Conservation (phyloP, 2,888 invertebrate genomes). For the Diaperis boleti region DNA sequence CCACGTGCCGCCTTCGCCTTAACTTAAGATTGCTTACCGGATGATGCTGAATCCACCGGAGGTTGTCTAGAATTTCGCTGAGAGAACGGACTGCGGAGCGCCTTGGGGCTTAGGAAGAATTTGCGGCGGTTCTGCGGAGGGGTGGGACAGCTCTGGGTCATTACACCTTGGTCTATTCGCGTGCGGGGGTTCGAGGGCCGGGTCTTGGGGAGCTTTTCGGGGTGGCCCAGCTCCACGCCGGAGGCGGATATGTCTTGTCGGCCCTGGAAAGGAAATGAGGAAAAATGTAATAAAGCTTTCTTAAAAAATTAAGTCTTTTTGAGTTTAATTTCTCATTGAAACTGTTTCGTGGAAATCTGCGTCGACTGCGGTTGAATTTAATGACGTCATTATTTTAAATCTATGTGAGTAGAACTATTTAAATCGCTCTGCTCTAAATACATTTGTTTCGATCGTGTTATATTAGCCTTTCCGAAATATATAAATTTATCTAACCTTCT, state of each 20-base stretch:
- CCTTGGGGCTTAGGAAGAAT: constrained; percentile 86
- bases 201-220: constrained; percentile 72
- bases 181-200: constrained; percentile 68
- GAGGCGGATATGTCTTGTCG: constrained; percentile 55
- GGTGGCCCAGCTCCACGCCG: constrained; percentile 64
- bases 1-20: constrained; percentile 44
- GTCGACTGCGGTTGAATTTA: too few species aligned
- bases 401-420: too few species aligned
- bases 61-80: constrained; percentile 66
- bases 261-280: constrained; percentile 46
- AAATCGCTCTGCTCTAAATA: too few species aligned
- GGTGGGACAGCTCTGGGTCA: constrained; percentile 84
- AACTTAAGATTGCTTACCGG: constrained; percentile 68
- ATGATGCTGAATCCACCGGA: constrained; percentile 75
- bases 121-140: constrained; percentile 82
- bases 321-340: too few species aligned
- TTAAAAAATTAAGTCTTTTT: too few species aligned
- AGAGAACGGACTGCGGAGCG: constrained; percentile 82
- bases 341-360: too few species aligned
- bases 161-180: constrained; percentile 66
- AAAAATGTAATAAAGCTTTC: too few species aligned
- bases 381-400: too few species aligned
- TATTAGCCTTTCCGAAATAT: too few species aligned
- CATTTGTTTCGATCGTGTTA: too few species aligned
- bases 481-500: too few species aligned